A percentile compares a stretch with the other conserved stretches of the same genome.
These are phyloP conservation scores for Trisateles emortualis DNA, from an alignment of 2,888 invertebrate species.

Conservation along the genomic window DNA sequence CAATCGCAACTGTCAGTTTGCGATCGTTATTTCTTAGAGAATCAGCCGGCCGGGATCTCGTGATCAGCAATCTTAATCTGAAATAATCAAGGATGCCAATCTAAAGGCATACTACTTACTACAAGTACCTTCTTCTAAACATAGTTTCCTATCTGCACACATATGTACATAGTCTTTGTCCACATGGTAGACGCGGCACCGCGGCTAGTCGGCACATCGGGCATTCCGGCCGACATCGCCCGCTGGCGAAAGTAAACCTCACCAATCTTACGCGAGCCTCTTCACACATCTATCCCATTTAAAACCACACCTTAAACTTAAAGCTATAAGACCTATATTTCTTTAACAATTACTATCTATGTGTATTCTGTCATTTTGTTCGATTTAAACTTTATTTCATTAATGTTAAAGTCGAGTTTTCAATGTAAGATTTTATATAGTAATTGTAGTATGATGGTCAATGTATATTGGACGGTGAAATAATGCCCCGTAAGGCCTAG, in stretches of 20 bases:
- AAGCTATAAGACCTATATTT: conserved; percentile 1
- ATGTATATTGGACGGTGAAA: conserved; percentile 39
- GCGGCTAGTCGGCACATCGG: conserved; percentile 75
- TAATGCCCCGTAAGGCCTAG: conserved; percentile 49
- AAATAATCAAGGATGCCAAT: too few relatives aligned
- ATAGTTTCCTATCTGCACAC: conserved; percentile 22
- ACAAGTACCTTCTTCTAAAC: not conserved
- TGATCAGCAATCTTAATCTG: too few relatives aligned
- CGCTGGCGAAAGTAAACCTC: conserved; percentile 82
- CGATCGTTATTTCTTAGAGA: too few relatives aligned
- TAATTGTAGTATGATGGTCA: conserved; percentile 44
- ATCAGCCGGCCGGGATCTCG: too few relatives aligned
- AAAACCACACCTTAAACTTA: conserved; percentile 13
- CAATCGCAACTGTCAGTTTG: too few relatives aligned
- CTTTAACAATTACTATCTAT: not conserved
- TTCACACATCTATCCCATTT: conserved; percentile 18
- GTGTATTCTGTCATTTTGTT: not conserved
- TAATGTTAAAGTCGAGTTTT: conserved; percentile 4
- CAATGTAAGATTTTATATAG: not conserved
- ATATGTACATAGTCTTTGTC: conserved; percentile 57
- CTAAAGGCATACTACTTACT: too few relatives aligned
- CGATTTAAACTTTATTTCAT: conserved; percentile 10
- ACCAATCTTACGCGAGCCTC: conserved; percentile 54
- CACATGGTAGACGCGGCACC: conserved; percentile 66
- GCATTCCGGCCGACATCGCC: conserved; percentile 79